phyloP scores from a whole-genome alignment of 2,113 vertebrate species.

The Aegotheles bennettii region DNA sequence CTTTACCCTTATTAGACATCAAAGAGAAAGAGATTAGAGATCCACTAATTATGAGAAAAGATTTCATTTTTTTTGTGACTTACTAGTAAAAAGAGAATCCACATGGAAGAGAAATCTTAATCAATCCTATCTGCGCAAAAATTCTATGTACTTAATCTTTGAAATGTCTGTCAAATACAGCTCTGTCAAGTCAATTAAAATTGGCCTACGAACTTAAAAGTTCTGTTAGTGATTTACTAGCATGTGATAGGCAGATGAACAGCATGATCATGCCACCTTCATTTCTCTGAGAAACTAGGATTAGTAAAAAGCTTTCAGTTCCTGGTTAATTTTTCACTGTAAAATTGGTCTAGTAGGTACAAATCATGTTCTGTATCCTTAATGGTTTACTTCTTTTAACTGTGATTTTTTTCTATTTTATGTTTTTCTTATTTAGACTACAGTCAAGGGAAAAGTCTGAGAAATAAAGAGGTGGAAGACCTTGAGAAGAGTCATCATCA shows the following conservation, averaged over 20 bases:
- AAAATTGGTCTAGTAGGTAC: background rate
- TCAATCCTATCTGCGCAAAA: background rate
- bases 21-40: slow-evolving; percentile 2
- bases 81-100: background rate
- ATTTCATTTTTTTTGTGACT: background rate
- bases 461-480: background rate
- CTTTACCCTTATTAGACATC: background rate
- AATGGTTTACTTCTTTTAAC: background rate
- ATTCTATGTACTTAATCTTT: background rate
- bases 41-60: background rate
- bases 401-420: background rate
- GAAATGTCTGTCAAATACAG: background rate
- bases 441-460: background rate
- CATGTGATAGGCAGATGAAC: background rate
- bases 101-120: background rate
- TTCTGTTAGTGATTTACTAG: background rate
- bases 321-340: background rate
- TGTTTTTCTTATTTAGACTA: background rate
- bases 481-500: background rate
- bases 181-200: background rate
- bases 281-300: background rate
- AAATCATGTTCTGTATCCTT: background rate
- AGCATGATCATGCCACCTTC: background rate
- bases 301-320: background rate
- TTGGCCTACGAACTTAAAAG: background rate